Conservation (phyloP, 2,888 invertebrate genomes). For the Stenolophus ochropezus region DNA sequence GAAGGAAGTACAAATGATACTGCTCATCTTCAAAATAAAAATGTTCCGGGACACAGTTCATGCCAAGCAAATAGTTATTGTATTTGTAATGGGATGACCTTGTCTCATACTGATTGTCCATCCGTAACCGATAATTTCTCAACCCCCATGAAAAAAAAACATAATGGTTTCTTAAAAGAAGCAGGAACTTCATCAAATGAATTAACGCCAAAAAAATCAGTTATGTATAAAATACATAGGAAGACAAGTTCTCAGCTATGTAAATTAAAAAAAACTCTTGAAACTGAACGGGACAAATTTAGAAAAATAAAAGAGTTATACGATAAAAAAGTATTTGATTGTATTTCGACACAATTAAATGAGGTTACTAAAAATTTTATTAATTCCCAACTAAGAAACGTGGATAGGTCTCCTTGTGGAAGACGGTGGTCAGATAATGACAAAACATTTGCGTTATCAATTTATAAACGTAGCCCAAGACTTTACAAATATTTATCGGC, state of each 20-base stretch:
- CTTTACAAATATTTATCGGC: not conserved
- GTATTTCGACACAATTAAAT: not conserved
- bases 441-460: not conserved
- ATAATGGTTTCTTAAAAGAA: not conserved
- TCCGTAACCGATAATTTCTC: not conserved
- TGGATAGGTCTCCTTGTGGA: not conserved
- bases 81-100: not conserved
- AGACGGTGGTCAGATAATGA: not conserved
- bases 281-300: not conserved
- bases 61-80: not conserved
- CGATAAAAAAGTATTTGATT: not conserved
- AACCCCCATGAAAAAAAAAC: not conserved
- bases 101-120: not conserved
- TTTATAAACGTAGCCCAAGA: not conserved
- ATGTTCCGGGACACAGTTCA: not conserved
- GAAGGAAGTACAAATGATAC: no score
- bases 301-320: not conserved
- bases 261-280: conserved; percentile 1
- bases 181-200: not conserved
- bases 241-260: not conserved
- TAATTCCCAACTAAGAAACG: not conserved
- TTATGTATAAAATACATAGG: not conserved
- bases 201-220: not conserved
- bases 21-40: no score
- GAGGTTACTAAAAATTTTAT: not conserved